These are phyloP conservation scores for Petrosia ficiformis DNA, from an alignment of 37 sponge, comb jelly and placozoan genomes.

Conservation along the genomic window DNA sequence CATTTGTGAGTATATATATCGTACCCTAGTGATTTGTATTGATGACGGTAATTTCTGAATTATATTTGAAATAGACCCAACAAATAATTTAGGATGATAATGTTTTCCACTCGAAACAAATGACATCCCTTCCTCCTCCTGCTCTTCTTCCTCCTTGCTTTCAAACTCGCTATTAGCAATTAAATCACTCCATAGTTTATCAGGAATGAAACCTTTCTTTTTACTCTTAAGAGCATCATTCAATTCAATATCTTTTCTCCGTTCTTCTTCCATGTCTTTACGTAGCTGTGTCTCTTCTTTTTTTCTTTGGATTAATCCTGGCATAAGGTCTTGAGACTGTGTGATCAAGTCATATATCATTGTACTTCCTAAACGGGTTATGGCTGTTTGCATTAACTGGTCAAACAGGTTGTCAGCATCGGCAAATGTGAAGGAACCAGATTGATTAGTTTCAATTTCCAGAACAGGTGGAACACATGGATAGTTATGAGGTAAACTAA, in stretches of 20 bases:
- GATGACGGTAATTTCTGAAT: constrained; percentile 20
- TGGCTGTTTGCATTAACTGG: constrained; percentile 17
- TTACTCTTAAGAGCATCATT: constrained; percentile 5
- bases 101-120: not conserved
- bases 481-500: constrained; percentile 43
- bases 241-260: constrained; percentile 11
- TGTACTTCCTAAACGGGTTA: constrained; percentile 10
- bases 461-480: constrained; percentile 43
- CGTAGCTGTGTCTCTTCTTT: not conserved
- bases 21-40: constrained; percentile 30
- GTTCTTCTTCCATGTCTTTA: not conserved
- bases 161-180: not conserved
- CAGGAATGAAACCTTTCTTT: not conserved
- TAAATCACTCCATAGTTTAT: not conserved
- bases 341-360: constrained; percentile 30
- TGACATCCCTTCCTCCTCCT: no score
- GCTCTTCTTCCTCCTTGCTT: no score
- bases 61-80: constrained; percentile 39
- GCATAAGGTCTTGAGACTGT: constrained; percentile 16
- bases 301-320: constrained; percentile 15
- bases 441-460: constrained; percentile 44
- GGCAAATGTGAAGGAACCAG: constrained; percentile 25
- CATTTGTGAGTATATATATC: not conserved
- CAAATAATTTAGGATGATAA: constrained; percentile 22
- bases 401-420: constrained; percentile 46